These are phyloP conservation scores for Sialis fuliginosa DNA, from an alignment of 2,888 invertebrate species.

Conservation along the genomic window DNA sequence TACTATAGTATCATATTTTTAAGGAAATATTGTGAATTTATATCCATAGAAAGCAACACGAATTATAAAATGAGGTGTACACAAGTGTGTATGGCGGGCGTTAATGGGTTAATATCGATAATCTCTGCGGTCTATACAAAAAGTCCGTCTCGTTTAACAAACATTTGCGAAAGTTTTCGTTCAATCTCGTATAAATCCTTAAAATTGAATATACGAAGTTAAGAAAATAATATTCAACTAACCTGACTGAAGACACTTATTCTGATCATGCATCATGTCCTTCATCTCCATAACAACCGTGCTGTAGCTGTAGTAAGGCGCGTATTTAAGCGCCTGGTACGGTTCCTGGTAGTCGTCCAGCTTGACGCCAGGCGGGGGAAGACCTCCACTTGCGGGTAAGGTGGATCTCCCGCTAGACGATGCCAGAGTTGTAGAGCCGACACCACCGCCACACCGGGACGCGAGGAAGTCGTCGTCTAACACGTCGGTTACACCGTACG, in stretches of 20 bases:
- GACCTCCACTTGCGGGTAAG: slow-evolving; percentile 32
- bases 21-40: too few relatives aligned
- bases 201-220: too few relatives aligned
- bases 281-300: slow-evolving; percentile 60
- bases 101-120: too few relatives aligned
- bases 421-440: slow-evolving; percentile 23
- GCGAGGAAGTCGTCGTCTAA: slow-evolving; percentile 31
- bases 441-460: slow-evolving; percentile 20
- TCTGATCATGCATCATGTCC: slow-evolving; percentile 38
- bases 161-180: too few relatives aligned
- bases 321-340: slow-evolving; percentile 56
- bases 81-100: too few relatives aligned
- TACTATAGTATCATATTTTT: too few relatives aligned
- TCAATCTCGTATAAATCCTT: too few relatives aligned
- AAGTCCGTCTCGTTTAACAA: too few relatives aligned
- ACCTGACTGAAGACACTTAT: slow-evolving; percentile 18
- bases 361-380: slow-evolving; percentile 39
- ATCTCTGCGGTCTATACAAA: too few relatives aligned
- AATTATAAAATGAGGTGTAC: too few relatives aligned
- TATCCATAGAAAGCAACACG: too few relatives aligned
- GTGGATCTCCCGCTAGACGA: slow-evolving; percentile 28
- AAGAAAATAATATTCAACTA: slow-evolving; percentile 5
- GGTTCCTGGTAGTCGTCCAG: slow-evolving; percentile 66
- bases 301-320: slow-evolving; percentile 60
- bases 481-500: slow-evolving; percentile 36